phyloP scores from a whole-genome alignment of 2,113 vertebrate species.

The Oreocharis arfaki region DNA sequence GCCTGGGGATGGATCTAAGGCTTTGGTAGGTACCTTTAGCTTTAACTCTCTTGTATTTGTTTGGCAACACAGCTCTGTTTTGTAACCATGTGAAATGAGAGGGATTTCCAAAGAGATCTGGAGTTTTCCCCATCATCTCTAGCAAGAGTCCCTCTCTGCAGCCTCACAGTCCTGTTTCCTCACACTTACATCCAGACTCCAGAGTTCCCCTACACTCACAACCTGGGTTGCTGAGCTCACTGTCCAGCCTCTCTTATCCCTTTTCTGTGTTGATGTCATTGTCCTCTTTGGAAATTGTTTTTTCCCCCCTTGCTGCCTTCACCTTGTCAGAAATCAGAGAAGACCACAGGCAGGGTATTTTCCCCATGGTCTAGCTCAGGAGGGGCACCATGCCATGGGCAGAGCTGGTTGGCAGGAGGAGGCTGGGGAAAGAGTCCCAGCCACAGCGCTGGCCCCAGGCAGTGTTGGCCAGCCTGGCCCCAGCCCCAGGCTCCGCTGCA shows the following conservation, averaged over 20 bases:
- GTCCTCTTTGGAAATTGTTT: background rate
- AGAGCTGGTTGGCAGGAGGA: background rate
- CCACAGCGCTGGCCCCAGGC: background rate
- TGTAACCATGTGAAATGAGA: background rate
- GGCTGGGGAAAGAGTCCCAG: background rate
- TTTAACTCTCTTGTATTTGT: background rate
- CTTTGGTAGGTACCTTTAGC: background rate
- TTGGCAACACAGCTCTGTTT: background rate
- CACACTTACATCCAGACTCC: accelerated
- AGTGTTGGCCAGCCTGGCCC: background rate
- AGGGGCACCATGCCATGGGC: accelerated
- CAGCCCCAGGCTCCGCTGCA: accelerated
- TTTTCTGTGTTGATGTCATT: background rate
- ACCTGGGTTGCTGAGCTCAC: background rate
- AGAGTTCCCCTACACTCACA: accelerated
- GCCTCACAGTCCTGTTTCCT: background rate
- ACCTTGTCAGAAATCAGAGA: background rate
- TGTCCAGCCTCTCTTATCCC: background rate
- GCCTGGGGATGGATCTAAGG: background rate
- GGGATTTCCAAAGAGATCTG: background rate
- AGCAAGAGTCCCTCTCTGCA: background rate
- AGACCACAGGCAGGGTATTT: background rate
- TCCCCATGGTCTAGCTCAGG: background rate
- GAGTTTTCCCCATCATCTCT: background rate
- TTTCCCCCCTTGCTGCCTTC: background rate